A percentile compares a stretch with the other conserved stretches of the same genome.
phyloP scores from a whole-genome alignment of 2,888 invertebrate species.

The Rhagophthalmus giganteus region DNA sequence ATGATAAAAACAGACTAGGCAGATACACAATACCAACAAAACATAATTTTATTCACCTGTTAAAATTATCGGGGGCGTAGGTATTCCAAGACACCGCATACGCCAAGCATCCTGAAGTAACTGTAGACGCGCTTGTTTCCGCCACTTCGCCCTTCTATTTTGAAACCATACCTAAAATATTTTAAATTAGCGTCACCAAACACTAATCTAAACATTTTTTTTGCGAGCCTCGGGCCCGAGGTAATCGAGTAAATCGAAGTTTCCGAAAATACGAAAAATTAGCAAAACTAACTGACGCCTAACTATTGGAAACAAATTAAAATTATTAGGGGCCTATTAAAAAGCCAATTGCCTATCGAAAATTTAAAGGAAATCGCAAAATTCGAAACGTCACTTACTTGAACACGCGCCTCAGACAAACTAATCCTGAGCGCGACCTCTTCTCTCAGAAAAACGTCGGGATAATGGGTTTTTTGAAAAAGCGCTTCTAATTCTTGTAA shows the following conservation, averaged over 20 bases:
- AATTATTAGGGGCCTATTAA: too few species aligned
- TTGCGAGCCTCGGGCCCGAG: too few species aligned
- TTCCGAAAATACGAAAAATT: too few species aligned
- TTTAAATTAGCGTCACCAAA: too few species aligned
- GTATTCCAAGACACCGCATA: slow-evolving; percentile 78
- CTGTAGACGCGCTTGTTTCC: slow-evolving; percentile 84
- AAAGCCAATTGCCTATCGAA: too few species aligned
- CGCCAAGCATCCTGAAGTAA: slow-evolving; percentile 88
- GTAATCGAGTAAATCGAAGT: too few species aligned
- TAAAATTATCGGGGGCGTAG: slow-evolving; percentile 52
- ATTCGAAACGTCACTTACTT: slow-evolving; percentile 64
- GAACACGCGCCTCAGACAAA: slow-evolving; percentile 90
- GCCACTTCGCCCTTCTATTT: slow-evolving; percentile 88
- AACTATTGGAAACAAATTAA: too few species aligned
- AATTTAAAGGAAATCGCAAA: too few species aligned
- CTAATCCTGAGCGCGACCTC: slow-evolving; percentile 90
- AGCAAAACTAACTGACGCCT: too few species aligned
- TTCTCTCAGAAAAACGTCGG: slow-evolving; percentile 85
- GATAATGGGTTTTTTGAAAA: slow-evolving; percentile 94
- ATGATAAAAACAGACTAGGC: too few species aligned
- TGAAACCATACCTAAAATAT: slow-evolving; percentile 86
- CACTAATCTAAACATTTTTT: too few species aligned
- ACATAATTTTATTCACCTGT: slow-evolving; percentile 42
- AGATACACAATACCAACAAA: neutral
- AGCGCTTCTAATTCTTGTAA: slow-evolving; percentile 87